Base-by-base conservation (phyloP, 2,113 vertebrate genomes). In the Aptenodytes patagonicus region DNA sequence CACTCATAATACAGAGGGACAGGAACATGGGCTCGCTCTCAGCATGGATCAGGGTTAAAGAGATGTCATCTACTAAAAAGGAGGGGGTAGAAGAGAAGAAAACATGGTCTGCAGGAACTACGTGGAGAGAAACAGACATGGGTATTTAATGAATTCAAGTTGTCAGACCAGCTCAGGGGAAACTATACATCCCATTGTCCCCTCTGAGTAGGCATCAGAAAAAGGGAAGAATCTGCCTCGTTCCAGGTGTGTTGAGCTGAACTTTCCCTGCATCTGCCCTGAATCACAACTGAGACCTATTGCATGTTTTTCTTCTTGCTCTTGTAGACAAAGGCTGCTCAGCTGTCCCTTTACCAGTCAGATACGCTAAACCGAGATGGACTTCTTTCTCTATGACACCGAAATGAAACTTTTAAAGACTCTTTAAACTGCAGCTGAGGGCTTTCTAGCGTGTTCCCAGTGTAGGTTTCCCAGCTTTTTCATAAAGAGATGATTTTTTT, bases 1-100 rank as follows among this genome's bases (percentile, higher is more conserved):
- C 20, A 29, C 94, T 97, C 42, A 5, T 84, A 92, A 92, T 81
- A 32, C 79, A 77, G 85, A 93, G 96, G 92, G 96, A 83, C 87
- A 20, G n/a, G 47, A 87, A 82, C 93, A 64, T 4, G 21, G 76
- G 61, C 57, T 90, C 4, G 1, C 64, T 81, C 91, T 87, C 70
- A 81, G 87, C 86, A 13, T 46, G 73, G 87, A 40, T 78, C 66
- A 55, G 96, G 87, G 95, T 87, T 87, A 78, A 87, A 85, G 75
- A 25, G 22, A 31, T 90, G 54, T 29, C 72, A 26, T 70, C 83
- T 81, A 0, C 36, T 80, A 2, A 28, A 70, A 68, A 70, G 40
- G 28, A 71, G 51, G 46, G 60, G 20, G 20, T 44, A 61, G 83
- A 32, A 78, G 25, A 51, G 68, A 68, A 22, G 20, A n/a, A 78